Conservation (phyloP, 2,888 invertebrate genomes). For the Chironomus riparius region DNA sequence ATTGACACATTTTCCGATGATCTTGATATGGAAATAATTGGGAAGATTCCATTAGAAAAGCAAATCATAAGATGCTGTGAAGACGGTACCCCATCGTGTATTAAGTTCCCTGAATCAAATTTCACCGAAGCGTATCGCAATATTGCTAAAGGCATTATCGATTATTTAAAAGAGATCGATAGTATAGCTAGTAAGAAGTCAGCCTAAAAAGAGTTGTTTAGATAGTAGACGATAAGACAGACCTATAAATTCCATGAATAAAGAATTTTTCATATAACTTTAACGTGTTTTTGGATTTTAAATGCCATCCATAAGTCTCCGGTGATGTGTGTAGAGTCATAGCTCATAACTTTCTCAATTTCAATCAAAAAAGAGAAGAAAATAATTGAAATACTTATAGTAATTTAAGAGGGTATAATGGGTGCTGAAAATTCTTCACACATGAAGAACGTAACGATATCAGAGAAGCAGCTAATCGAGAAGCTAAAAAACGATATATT, state of each 20-base stretch:
- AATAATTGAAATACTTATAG: not conserved
- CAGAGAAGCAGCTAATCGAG: slow-evolving; percentile 15
- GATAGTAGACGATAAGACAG: no score
- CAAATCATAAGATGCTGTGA: slow-evolving; percentile 39
- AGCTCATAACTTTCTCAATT: no score
- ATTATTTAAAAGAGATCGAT: slow-evolving; percentile 7
- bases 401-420: not conserved
- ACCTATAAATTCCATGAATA: no score
- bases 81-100: slow-evolving; percentile 36
- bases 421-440: slow-evolving; percentile 10
- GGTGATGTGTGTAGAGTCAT: no score
- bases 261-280: no score
- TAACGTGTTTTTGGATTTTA: no score
- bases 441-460: slow-evolving; percentile 16
- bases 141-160: not conserved
- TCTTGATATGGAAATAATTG: slow-evolving; percentile 56
- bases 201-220: not conserved
- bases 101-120: slow-evolving; percentile 36
- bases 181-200: not conserved
- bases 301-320: no score
- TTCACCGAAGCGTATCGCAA: slow-evolving; percentile 2
- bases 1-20: slow-evolving; percentile 53
- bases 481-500: not conserved
- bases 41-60: slow-evolving; percentile 44
- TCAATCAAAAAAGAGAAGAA: no score